Evolutionary conservation across 2,797 vertebrate species (phyloP).

Genomic region (Sternarchorhynchus goeldii): DNA sequence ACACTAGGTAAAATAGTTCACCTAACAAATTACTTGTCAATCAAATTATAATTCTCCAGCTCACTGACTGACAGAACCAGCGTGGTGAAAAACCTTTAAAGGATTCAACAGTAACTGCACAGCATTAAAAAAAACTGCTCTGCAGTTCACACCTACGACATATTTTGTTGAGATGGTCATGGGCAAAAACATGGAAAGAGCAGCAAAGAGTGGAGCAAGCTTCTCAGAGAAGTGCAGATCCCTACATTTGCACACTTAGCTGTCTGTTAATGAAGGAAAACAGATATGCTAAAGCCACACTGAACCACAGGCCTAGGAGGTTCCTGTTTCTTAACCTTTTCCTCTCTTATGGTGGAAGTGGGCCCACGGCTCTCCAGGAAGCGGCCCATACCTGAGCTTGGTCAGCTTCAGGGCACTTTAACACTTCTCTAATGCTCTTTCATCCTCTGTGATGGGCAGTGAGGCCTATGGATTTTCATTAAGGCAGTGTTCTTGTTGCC

Average conservation of each 20-base stretch:
- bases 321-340: conserved; percentile 5
- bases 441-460: conserved; percentile 31
- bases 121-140: neutral
- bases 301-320: conserved; percentile 21
- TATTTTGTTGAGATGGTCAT: neutral
- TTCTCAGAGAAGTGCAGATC: neutral
- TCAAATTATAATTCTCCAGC: conserved; percentile 15
- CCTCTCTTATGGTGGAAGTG: neutral
- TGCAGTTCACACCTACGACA: neutral
- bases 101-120: neutral
- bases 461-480: conserved; percentile 4
- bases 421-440: neutral
- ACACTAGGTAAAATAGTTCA: neutral
- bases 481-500: conserved; percentile 25
- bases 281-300: conserved; percentile 19
- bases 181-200: conserved; percentile 8
- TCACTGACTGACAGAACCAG: neutral
- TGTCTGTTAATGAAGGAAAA: conserved; percentile 43
- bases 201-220: neutral
- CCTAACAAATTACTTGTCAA: neutral
- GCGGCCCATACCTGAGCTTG: neutral
- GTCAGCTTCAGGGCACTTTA: neutral
- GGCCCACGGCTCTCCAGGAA: neutral
- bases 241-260: conserved; percentile 12
- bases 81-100: neutral